Conservation (phyloP, 2,888 invertebrate species). For the Cantharis flavilabris region DNA sequence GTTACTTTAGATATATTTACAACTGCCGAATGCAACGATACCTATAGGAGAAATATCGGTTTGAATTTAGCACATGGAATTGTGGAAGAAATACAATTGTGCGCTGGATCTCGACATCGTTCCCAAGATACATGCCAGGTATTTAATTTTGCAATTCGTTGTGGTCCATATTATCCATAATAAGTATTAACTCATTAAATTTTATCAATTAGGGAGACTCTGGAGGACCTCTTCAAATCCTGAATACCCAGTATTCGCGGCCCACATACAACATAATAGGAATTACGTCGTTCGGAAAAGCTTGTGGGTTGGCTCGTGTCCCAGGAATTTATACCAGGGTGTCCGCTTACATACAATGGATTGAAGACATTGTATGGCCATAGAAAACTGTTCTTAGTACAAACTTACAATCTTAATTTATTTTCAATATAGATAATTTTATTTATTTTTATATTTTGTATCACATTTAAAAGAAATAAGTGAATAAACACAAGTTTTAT, state of each 20-base stretch:
- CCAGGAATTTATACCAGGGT: slow-evolving; percentile 57
- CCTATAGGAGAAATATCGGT: background rate
- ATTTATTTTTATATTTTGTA: too few relatives aligned
- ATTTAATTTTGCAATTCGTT: slow-evolving; percentile 6
- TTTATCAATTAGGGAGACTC: slow-evolving; percentile 57
- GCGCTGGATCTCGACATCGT: slow-evolving; percentile 56
- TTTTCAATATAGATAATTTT: too few relatives aligned
- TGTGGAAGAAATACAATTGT: slow-evolving; percentile 55
- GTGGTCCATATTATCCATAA: too few relatives aligned
- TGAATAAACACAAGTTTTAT: too few relatives aligned
- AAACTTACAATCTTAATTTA: too few relatives aligned
- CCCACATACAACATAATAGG: slow-evolving; percentile 51
- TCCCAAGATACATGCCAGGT: slow-evolving; percentile 58
- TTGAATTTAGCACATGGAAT: slow-evolving; percentile 49
- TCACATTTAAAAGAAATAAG: too few relatives aligned
- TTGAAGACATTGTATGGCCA: too few relatives aligned
- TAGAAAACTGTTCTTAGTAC: too few relatives aligned
- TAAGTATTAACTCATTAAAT: too few relatives aligned
- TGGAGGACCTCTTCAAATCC: slow-evolving; percentile 46
- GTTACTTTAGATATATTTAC: slow-evolving; percentile 53
- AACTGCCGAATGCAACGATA: slow-evolving; percentile 44
- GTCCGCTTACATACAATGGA: slow-evolving; percentile 13
- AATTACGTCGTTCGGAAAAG: slow-evolving; percentile 53
- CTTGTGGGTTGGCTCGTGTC: slow-evolving; percentile 46
- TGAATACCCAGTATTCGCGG: background rate